Conservation (phyloP, 2,888 invertebrate genomes). For the Masnerella sp. region DNA sequence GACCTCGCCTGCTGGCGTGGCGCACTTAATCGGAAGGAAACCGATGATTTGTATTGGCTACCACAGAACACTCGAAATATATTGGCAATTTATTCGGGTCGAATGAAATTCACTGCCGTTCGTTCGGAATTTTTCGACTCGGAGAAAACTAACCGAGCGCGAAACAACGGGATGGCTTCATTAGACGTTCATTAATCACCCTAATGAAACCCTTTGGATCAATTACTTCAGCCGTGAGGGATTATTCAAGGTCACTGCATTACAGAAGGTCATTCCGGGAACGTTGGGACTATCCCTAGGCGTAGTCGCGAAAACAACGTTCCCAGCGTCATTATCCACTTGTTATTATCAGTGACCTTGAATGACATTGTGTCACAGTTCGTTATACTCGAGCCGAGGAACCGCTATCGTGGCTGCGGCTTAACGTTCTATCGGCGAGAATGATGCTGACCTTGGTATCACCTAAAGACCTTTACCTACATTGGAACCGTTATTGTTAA, state of each 20-base stretch:
- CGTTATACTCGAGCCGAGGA: constrained; percentile 17
- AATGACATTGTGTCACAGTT: constrained; percentile 36
- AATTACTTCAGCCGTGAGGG: constrained; percentile 16
- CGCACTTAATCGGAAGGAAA: constrained; percentile 29
- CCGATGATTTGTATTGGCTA: constrained; percentile 37
- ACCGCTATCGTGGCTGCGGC: constrained; percentile 32
- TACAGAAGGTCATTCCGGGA: constrained; percentile 12
- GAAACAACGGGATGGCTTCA: not conserved
- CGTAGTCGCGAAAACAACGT: no score
- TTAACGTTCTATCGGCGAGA: constrained; percentile 20
- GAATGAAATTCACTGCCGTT: not conserved
- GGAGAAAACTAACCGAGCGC: not conserved
- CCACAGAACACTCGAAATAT: no score
- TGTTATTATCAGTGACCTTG: constrained; percentile 6
- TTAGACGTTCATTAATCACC: constrained; percentile 22
- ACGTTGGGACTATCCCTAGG: not conserved
- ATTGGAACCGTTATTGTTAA: constrained; percentile 44
- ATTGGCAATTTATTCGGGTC: no score
- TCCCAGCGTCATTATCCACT: not conserved
- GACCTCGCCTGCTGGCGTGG: constrained; percentile 33
- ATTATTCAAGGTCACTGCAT: constrained; percentile 30
- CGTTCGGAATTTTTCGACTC: not conserved
- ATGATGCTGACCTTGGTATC: constrained; percentile 37
- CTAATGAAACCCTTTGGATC: constrained; percentile 21
- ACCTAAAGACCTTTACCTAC: constrained; percentile 42